These are phyloP conservation scores for Nemotelus pantherinus DNA, from an alignment of 2,888 invertebrate genomes.

Conservation along the genomic window DNA sequence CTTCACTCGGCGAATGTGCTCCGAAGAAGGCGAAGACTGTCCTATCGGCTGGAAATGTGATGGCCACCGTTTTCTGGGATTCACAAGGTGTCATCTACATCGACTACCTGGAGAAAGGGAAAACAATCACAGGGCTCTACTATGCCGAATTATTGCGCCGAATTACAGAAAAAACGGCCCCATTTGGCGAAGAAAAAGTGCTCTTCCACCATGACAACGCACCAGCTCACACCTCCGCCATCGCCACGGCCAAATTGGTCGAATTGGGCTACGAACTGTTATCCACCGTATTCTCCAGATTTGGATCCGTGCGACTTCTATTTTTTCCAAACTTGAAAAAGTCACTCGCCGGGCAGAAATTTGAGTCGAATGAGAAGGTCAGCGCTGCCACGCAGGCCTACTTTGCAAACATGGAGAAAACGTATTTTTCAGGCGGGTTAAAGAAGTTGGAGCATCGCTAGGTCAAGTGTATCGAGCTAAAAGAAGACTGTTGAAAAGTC, in stretches of 20 bases:
- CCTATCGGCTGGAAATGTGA: too few species aligned
- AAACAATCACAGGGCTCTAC: too few species aligned
- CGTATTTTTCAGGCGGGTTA: constrained; percentile 32
- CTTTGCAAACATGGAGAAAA: constrained; percentile 32
- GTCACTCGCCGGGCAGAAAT: constrained; percentile 26
- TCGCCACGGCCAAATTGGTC: neutral
- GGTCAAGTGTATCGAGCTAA: constrained; percentile 38
- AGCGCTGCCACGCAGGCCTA: constrained; percentile 47
- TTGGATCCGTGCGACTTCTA: constrained; percentile 25
- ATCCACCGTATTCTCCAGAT: constrained; percentile 33
- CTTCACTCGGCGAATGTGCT: too few species aligned
- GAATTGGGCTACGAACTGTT: too few species aligned
- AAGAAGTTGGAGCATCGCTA: constrained; percentile 32
- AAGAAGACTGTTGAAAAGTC: constrained; percentile 31
- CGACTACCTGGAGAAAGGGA: too few species aligned
- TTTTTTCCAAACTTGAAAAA: constrained; percentile 41
- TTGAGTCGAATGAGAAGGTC: constrained; percentile 44
- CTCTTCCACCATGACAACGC: too few species aligned
- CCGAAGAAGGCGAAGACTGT: too few species aligned
- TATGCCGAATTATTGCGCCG: too few species aligned
- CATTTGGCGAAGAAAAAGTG: too few species aligned
- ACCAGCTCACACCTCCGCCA: neutral
- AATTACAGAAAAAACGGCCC: too few species aligned
- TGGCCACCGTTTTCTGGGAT: too few species aligned
- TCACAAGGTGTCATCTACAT: too few species aligned